phyloP scores from a whole-genome alignment of 2,888 invertebrate species.

The Lithosia quadra region DNA sequence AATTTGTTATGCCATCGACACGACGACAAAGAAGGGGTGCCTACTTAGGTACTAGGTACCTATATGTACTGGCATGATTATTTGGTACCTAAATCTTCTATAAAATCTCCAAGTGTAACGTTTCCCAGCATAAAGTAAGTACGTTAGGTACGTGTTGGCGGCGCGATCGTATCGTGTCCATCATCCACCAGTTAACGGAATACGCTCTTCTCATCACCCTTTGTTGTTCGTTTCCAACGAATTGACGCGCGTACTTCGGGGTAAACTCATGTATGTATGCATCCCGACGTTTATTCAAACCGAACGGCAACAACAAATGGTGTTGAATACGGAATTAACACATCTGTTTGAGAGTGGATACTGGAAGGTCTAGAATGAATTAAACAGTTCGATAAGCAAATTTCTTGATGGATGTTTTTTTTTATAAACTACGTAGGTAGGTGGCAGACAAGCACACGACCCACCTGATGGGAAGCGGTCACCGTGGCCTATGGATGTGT shows the following conservation, averaged over 20 bases:
- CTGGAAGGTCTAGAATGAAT: neutral
- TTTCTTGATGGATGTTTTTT: neutral
- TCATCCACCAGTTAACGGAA: conserved; percentile 66
- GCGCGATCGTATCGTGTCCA: conserved; percentile 49
- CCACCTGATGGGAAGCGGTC: too few species aligned
- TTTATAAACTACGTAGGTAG: too few species aligned
- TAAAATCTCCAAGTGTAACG: neutral
- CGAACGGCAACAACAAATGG: conserved; percentile 15
- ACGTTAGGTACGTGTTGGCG: neutral
- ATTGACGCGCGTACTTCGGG: conserved; percentile 45
- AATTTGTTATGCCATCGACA: too few species aligned
- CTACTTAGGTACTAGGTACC: too few species aligned
- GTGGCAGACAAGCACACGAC: too few species aligned
- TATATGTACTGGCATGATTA: neutral
- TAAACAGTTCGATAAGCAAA: neutral
- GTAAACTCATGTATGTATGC: conserved; percentile 49
- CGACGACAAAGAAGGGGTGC: too few species aligned
- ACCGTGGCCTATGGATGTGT: too few species aligned
- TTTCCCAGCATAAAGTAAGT: neutral
- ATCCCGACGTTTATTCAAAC: conserved; percentile 47
- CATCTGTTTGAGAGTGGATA: conserved; percentile 10
- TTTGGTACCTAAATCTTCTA: neutral
- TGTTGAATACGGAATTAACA: conserved; percentile 15
- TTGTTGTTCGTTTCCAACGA: conserved; percentile 57
- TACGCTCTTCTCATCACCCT: conserved; percentile 59